A percentile compares a stretch with the other conserved stretches of the same genome.
These are phyloP conservation scores for Pemphredon lugubris DNA, from an alignment of 2,888 invertebrate genomes.

Conservation along the genomic window DNA sequence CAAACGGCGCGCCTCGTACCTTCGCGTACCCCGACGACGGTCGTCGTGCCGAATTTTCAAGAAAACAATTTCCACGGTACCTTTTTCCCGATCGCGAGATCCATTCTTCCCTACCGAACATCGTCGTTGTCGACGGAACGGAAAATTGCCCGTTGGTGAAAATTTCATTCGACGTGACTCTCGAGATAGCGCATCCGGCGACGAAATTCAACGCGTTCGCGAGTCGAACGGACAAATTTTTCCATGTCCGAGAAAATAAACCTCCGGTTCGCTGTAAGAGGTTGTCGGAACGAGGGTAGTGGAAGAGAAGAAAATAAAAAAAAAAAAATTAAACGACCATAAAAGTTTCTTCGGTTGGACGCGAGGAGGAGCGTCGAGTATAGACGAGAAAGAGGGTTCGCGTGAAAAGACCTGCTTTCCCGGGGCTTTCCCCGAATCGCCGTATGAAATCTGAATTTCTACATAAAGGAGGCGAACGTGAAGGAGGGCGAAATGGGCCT, in stretches of 20 bases:
- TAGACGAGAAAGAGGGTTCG: neutral
- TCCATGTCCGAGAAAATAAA: no score
- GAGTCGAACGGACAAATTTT: slow-evolving; percentile 1
- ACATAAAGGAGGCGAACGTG: slow-evolving; percentile 29
- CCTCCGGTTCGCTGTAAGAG: no score
- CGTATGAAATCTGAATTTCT: slow-evolving; percentile 39
- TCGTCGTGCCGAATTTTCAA: no score
- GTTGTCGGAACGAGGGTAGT: no score
- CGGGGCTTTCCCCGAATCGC: slow-evolving; percentile 26
- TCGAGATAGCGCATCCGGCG: no score
- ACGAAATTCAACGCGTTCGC: no score
- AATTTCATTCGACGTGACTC: neutral
- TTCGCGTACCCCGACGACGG: no score
- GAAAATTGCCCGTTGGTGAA: no score
- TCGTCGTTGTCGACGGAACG: no score
- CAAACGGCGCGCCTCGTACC: no score
- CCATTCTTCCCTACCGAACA: slow-evolving; percentile 10
- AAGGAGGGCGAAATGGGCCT: slow-evolving; percentile 37
- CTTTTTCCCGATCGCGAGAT: slow-evolving; percentile 6
- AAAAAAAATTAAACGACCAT: slow-evolving; percentile 3
- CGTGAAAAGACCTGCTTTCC: slow-evolving; percentile 28
- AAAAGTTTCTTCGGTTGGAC: neutral
- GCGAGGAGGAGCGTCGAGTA: neutral
- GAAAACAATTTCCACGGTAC: no score
- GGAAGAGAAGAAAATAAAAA: no score